A percentile compares a stretch with the other conserved stretches of the same genome.
These are phyloP conservation scores for Neoarius graeffei DNA, from an alignment of 2,113 vertebrate species.

Conservation along the genomic window DNA sequence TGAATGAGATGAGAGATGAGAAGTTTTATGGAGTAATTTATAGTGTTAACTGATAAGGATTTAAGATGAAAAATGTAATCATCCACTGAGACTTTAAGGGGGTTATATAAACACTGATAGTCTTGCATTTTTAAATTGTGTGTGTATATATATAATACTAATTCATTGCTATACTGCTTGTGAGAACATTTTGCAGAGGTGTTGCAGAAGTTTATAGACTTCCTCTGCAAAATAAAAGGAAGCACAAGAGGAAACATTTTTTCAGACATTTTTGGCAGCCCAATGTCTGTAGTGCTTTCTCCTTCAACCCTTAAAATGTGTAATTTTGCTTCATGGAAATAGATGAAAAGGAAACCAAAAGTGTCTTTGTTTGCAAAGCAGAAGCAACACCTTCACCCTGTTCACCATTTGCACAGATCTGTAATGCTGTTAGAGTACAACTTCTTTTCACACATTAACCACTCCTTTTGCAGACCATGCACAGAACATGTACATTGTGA, in stretches of 20 bases:
- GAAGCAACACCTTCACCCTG: background rate
- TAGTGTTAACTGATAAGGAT: background rate
- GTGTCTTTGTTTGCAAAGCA: background rate
- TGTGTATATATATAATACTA: background rate
- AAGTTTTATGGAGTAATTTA: background rate
- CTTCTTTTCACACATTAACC: constrained; percentile 20
- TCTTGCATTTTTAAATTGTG: background rate
- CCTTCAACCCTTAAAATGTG: constrained; percentile 3
- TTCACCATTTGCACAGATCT: background rate
- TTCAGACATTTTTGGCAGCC: background rate
- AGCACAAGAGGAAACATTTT: constrained; percentile 39
- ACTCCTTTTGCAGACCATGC: constrained; percentile 79
- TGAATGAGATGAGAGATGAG: no score
- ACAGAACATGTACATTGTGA: constrained; percentile 90
- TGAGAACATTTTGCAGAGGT: constrained; percentile 53
- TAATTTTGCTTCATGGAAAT: background rate
- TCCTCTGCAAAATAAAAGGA: background rate
- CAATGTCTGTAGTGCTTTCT: background rate
- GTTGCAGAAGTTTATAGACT: constrained; percentile 17
- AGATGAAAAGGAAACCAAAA: background rate
- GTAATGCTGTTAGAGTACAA: constrained; percentile 32
- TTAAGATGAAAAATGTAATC: background rate
- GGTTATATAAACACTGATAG: background rate
- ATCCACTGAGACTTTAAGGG: background rate
- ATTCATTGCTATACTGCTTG: background rate